Evolutionary conservation across 1,140 invertebrate genomes (phyloP).

Genomic region (Diorhabda carinulata): DNA sequence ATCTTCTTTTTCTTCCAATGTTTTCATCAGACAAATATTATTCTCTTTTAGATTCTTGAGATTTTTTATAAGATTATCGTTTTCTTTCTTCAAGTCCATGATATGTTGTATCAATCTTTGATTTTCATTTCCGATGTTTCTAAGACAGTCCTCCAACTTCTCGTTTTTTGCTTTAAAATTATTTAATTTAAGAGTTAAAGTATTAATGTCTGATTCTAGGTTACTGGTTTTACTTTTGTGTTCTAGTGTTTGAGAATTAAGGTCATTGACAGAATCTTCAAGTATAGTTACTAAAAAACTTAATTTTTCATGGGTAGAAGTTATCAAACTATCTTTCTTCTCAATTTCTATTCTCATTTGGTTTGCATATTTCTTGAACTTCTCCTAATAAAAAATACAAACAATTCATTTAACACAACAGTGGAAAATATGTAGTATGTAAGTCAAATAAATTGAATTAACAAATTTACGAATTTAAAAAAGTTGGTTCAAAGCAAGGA

Average conservation of each 20-base stretch:
- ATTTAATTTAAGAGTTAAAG: constrained; percentile 4
- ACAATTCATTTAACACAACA: not conserved
- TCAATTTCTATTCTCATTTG: constrained; percentile 39
- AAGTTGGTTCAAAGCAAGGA: no score
- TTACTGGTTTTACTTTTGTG: constrained; percentile 31
- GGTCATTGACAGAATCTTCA: constrained; percentile 34
- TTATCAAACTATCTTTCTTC: constrained; percentile 39
- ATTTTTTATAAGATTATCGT: constrained; percentile 7
- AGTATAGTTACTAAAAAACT: constrained; percentile 39
- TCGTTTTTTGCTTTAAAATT: not conserved
- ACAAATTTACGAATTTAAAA: no score
- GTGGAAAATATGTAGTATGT: no score
- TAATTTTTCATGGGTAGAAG: constrained; percentile 40
- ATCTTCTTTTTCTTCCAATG: constrained; percentile 17
- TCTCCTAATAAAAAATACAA: constrained; percentile 31
- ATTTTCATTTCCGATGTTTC: not conserved
- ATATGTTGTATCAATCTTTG: not conserved
- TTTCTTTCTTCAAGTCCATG: not conserved
- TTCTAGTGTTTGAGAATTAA: constrained; percentile 30
- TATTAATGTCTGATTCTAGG: constrained; percentile 10
- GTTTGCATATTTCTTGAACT: constrained; percentile 35
- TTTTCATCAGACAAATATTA: constrained; percentile 6
- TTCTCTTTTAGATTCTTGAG: not conserved
- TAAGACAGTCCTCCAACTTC: not conserved
- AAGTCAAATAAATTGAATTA: no score